Evolutionary conservation across 2,797 vertebrate species (phyloP).

Genomic region (Urophycis tenuis): DNA sequence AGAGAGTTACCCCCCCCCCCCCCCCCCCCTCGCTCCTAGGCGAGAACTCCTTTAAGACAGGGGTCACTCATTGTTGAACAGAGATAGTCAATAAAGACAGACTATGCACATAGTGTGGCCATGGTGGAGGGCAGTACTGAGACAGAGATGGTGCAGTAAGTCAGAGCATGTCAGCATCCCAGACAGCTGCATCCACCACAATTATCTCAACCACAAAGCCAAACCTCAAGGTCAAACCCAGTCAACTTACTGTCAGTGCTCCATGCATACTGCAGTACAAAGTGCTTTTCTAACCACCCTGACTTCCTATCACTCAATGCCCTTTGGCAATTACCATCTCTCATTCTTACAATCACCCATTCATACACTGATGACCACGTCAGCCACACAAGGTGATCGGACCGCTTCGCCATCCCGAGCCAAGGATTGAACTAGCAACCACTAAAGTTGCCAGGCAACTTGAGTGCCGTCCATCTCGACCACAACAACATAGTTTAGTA

Average conservation of each 20-base stretch:
- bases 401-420: background rate
- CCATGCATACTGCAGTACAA: background rate
- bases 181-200: background rate
- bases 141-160: background rate
- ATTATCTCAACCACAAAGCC: background rate
- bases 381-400: background rate
- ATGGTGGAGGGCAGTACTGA: background rate
- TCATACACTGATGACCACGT: background rate
- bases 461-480: background rate
- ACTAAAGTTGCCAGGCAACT: background rate
- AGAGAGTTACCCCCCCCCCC: no score
- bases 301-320: background rate
- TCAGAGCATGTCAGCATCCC: background rate
- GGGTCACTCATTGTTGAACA: background rate
- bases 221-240: background rate
- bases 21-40: no score
- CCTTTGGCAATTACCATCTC: background rate
- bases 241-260: background rate
- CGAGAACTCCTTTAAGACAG: no score
- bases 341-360: background rate
- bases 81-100: background rate
- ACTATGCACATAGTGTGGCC: no score
- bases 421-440: background rate
- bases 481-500: background rate
- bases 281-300: background rate